A percentile compares a stretch with the other conserved stretches of the same genome.
phyloP scores from a whole-genome alignment of 2,888 invertebrate genomes.

The Shargacucullia verbasci region DNA sequence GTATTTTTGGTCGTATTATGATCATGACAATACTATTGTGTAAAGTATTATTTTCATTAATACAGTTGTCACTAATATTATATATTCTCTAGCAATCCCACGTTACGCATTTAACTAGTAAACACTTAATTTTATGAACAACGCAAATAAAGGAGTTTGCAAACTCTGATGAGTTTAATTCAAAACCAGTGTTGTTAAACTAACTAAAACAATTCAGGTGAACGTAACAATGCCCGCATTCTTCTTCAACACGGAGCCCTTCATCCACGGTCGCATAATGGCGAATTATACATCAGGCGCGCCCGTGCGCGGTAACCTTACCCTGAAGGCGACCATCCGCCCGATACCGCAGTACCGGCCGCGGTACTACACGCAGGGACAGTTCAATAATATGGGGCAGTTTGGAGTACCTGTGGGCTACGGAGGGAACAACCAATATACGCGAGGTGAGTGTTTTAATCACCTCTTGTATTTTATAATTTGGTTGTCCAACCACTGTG shows the following conservation, averaged over 20 bases:
- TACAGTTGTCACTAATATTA: too few species aligned
- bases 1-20: not conserved
- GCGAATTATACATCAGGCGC: slow-evolving; percentile 99
- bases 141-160: too few species aligned
- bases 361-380: slow-evolving; percentile 77
- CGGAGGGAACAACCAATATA: slow-evolving; percentile 73
- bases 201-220: slow-evolving; percentile 84
- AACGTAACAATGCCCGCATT: slow-evolving; percentile 99
- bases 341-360: slow-evolving; percentile 91
- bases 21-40: too few species aligned
- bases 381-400: slow-evolving; percentile 86
- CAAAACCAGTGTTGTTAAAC: not conserved
- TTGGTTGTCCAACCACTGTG: too few species aligned
- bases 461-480: not conserved
- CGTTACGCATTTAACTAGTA: too few species aligned
- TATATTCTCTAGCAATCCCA: too few species aligned
- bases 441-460: slow-evolving; percentile 69
- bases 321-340: slow-evolving; percentile 93
- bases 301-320: slow-evolving; percentile 96
- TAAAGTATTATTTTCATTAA: too few species aligned
- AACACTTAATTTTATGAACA: too few species aligned
- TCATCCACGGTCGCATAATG: slow-evolving; percentile 95
- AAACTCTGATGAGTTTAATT: too few species aligned
- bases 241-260: slow-evolving; percentile 96
- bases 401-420: slow-evolving; percentile 67